These are phyloP conservation scores for Acridotheres tristis DNA, from an alignment of 2,797 vertebrate species.

Conservation along the genomic window DNA sequence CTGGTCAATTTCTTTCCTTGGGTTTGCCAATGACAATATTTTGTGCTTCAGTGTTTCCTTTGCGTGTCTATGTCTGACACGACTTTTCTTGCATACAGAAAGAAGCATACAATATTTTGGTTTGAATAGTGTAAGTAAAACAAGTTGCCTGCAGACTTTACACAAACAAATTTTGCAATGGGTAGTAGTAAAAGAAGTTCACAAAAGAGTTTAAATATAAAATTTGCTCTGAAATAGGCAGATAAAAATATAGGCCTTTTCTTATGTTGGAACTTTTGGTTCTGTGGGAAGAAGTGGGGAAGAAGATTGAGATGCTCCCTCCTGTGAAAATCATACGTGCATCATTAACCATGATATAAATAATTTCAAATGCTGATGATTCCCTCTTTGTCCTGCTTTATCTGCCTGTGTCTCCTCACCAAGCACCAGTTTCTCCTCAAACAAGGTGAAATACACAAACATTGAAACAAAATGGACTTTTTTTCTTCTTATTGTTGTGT, in stretches of 20 bases:
- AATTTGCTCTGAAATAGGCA: not conserved
- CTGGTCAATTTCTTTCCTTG: slow-evolving; percentile 32
- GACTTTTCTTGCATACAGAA: slow-evolving; percentile 28
- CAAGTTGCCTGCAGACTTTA: not conserved
- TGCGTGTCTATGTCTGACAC: slow-evolving; percentile 32
- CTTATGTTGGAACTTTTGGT: not conserved
- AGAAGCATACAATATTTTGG: not conserved
- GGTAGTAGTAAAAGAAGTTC: not conserved
- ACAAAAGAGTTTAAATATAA: not conserved
- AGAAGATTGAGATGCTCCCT: not conserved
- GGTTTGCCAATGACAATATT: slow-evolving; percentile 67
- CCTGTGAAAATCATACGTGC: not conserved
- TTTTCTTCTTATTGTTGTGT: not conserved
- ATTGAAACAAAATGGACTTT: not conserved
- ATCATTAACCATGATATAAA: not conserved
- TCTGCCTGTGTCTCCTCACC: not conserved
- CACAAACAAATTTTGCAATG: not conserved
- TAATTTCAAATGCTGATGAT: not conserved
- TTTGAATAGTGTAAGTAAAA: not conserved
- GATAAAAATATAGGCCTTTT: not conserved
- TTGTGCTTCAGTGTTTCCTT: slow-evolving; percentile 50
- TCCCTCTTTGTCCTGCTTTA: not conserved
- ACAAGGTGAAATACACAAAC: not conserved
- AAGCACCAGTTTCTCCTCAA: not conserved
- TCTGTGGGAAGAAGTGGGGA: not conserved